Conservation (phyloP, 2,888 invertebrate species). For the Apodemia zela region DNA sequence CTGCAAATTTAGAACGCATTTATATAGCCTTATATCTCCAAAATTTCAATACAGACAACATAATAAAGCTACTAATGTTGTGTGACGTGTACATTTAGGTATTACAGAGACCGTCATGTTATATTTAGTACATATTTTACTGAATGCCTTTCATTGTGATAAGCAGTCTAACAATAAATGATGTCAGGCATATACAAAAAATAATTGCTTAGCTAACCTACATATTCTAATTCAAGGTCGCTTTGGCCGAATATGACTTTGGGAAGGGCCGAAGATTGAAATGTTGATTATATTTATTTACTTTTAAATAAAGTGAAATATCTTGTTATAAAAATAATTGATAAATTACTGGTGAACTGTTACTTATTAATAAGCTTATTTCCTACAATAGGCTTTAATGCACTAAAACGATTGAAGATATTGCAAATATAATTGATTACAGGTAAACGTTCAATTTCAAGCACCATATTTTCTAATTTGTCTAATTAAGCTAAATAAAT, state of each 20-base stretch:
- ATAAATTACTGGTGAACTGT: background rate
- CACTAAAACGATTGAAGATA: background rate
- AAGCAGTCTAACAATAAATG: background rate
- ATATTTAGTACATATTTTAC: background rate
- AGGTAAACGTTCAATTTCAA: constrained; percentile 27
- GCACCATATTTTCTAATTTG: constrained; percentile 36
- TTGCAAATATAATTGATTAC: constrained; percentile 25
- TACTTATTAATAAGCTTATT: background rate
- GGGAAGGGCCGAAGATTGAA: background rate
- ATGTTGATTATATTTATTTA: background rate
- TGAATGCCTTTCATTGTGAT: background rate
- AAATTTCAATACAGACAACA: background rate
- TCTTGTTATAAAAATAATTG: background rate
- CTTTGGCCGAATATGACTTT: background rate
- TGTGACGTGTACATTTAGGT: background rate
- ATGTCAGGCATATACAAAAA: background rate
- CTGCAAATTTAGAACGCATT: background rate
- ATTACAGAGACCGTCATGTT: background rate
- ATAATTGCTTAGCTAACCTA: background rate
- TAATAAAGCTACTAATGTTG: background rate
- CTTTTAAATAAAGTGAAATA: background rate
- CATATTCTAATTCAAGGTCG: background rate
- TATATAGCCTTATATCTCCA: background rate
- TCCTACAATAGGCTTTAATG: constrained; percentile 4
- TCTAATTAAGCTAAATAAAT: constrained; percentile 59